Percentiles rank a stretch among this genome's conserved stretches.
These are phyloP conservation scores for Proteles cristata DNA, from an alignment of 2,113 vertebrate species.

Conservation along the genomic window DNA sequence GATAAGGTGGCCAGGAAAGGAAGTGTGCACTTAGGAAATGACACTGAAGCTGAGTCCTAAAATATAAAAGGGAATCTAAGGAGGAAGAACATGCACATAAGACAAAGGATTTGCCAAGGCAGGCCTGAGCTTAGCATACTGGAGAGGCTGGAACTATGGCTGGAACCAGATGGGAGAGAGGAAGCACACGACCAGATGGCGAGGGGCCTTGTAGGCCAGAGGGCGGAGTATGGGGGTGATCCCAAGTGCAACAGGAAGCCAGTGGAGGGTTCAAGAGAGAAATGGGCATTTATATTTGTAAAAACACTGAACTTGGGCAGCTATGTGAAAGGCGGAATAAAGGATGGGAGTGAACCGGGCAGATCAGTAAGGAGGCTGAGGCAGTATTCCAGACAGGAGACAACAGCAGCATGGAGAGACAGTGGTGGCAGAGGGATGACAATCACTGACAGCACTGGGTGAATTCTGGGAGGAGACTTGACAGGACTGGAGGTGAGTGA, in stretches of 20 bases:
- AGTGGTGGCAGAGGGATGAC: not conserved
- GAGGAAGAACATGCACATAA: not conserved
- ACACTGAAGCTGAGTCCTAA: not conserved
- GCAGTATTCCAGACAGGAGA: not conserved
- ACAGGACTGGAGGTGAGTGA: not conserved
- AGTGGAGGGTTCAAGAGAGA: not conserved
- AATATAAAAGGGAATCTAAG: not conserved
- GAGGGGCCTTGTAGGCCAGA: not conserved
- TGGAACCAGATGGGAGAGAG: not conserved
- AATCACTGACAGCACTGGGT: not conserved
- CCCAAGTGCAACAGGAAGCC: not conserved
- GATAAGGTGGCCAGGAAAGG: conserved; percentile 5
- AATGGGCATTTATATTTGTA: not conserved
- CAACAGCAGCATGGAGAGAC: not conserved
- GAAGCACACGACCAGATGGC: not conserved
- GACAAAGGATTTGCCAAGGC: not conserved
- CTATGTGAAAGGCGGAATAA: not conserved
- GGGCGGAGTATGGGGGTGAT: not conserved
- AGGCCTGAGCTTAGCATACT: not conserved
- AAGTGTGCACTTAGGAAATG: conserved; percentile 40
- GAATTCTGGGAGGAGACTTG: not conserved
- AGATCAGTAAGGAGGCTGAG: not conserved
- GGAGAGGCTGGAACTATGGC: not conserved
- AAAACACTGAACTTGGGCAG: not conserved
- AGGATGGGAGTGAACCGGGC: not conserved